These are phyloP conservation scores for Eupithecia subumbrata DNA, from an alignment of 2,888 invertebrate genomes.

Conservation along the genomic window DNA sequence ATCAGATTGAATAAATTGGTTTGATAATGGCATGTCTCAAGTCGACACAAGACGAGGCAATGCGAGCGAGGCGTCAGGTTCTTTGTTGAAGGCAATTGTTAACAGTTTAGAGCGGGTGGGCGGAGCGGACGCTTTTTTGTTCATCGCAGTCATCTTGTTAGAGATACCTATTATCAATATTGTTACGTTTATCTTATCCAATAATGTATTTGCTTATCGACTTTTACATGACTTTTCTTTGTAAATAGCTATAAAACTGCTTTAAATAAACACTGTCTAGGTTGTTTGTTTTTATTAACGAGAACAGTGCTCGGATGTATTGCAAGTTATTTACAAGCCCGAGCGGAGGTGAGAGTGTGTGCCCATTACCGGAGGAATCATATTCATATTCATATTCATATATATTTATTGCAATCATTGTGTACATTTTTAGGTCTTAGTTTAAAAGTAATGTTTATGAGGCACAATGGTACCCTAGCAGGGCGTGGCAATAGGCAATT, in stretches of 20 bases:
- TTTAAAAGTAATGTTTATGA: too few species aligned
- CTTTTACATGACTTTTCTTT: background rate
- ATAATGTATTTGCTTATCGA: background rate
- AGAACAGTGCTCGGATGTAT: background rate
- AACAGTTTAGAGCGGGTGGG: background rate
- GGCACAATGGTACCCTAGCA: too few species aligned
- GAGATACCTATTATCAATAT: background rate
- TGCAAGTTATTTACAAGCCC: slow-evolving; percentile 7
- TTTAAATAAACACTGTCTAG: background rate
- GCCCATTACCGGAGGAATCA: slow-evolving; percentile 51
- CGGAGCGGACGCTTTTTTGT: background rate
- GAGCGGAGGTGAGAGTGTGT: slow-evolving; percentile 25
- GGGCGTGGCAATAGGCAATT: too few species aligned
- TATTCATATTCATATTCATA: too few species aligned
- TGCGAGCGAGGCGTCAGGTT: background rate
- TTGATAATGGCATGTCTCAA: background rate
- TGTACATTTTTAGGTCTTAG: too few species aligned
- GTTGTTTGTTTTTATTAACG: slow-evolving; percentile 5
- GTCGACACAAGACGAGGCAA: background rate
- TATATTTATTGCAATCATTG: too few species aligned
- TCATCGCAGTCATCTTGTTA: background rate
- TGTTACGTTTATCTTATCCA: background rate
- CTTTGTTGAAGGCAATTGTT: background rate
- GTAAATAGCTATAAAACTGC: background rate
- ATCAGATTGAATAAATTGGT: slow-evolving; percentile 3